A percentile compares a stretch with the other conserved stretches of the same genome.
Evolutionary conservation across 1,140 invertebrate genomes (phyloP).

Genomic region (Drosophila aff.): DNA sequence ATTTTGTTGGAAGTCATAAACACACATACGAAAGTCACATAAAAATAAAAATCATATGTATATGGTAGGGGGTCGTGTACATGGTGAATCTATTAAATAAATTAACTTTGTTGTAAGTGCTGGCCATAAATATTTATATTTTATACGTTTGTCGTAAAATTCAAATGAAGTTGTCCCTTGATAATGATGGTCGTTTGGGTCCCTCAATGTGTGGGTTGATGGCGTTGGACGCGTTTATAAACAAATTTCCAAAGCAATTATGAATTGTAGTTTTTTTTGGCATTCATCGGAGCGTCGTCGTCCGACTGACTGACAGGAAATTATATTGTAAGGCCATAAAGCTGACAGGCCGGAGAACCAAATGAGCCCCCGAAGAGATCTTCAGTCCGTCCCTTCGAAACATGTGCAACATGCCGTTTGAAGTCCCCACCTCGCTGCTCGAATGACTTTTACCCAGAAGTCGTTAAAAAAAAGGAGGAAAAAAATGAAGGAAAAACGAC

Average conservation of each 20-base stretch:
- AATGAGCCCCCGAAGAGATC: conserved; percentile 43
- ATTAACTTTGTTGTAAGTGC: conserved; percentile 83
- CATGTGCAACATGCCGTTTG: conserved; percentile 72
- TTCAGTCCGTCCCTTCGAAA: conserved; percentile 40
- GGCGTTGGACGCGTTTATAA: conserved; percentile 50
- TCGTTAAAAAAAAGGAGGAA: conserved; percentile 61
- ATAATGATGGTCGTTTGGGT: conserved; percentile 6
- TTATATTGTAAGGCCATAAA: conserved; percentile 79
- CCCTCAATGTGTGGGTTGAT: neutral
- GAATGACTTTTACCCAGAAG: conserved; percentile 82
- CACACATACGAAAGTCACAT: conserved; percentile 23
- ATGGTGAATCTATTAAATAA: conserved; percentile 76
- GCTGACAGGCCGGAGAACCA: conserved; percentile 57
- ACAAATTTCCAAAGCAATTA: conserved; percentile 78
- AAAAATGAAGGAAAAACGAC: conserved; percentile 52
- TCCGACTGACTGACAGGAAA: conserved; percentile 68
- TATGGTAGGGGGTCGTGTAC: conserved; percentile 16
- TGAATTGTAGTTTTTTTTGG: conserved; percentile 75
- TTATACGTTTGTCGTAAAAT: conserved; percentile 70
- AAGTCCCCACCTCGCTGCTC: conserved; percentile 45
- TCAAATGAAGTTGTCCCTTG: conserved; percentile 75
- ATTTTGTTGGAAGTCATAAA: conserved; percentile 39
- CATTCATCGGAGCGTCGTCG: conserved; percentile 26
- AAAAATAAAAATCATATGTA: conserved; percentile 29
- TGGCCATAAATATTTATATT: conserved; percentile 80